These are phyloP conservation scores for Teleiodes luculella DNA, from an alignment of 2,888 invertebrate genomes.

Conservation along the genomic window DNA sequence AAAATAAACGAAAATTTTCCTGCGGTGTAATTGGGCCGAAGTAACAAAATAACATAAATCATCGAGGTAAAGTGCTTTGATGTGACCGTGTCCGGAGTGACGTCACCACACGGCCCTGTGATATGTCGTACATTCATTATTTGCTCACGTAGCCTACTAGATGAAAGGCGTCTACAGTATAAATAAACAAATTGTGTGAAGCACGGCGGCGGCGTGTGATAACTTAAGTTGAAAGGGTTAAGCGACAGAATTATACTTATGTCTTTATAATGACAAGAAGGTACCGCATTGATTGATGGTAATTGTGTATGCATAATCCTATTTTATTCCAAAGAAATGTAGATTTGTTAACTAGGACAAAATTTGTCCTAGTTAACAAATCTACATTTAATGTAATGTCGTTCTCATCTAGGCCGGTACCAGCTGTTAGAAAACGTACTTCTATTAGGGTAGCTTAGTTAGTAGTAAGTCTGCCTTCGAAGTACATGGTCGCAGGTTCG, in stretches of 20 bases:
- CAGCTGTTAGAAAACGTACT: no score
- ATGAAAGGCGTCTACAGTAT: constrained; percentile 73
- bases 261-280: no score
- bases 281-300: no score
- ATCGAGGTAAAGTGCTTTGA: constrained; percentile 62
- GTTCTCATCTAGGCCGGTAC: no score
- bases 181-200: constrained; percentile 72
- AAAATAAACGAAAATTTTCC: constrained; percentile 68
- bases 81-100: constrained; percentile 70
- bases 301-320: no score
- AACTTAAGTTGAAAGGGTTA: constrained; percentile 33
- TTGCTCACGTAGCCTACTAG: constrained; percentile 72
- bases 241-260: background rate
- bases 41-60: constrained; percentile 74
- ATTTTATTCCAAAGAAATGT: no score
- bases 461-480: no score
- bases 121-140: constrained; percentile 74
- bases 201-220: constrained; percentile 50
- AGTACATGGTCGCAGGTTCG: no score
- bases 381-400: no score
- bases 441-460: no score
- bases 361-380: no score
- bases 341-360: no score
- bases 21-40: constrained; percentile 65
- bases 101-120: constrained; percentile 55